Evolutionary conservation across 1,140 invertebrate species (phyloP), one percentile per base, ranked within the genome.

Genomic region (Spodoptera litura): DNA sequence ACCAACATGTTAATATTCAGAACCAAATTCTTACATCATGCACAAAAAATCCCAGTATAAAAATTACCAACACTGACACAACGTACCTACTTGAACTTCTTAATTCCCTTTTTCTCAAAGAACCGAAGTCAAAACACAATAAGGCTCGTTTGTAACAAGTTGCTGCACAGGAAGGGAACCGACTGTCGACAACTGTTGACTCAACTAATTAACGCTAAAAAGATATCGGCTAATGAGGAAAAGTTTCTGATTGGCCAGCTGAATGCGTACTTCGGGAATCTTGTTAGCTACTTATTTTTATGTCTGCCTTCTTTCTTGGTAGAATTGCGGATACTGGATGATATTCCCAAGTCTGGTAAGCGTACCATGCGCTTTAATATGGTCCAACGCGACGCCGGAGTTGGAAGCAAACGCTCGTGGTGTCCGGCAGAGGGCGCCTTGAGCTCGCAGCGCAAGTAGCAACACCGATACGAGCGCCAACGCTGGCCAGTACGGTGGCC

Each of bases 181-280:
- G 15, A 44, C 38, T 44, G 44, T 4, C 35, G 52, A 31, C 25
- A 25, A 44, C 51, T 61, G 56, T 74, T 49, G 56, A 74, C 55
- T 74, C 25, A 8, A 31, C 56, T 74, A 74, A 74, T 74, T 74
- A 74, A 74, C 56, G 72, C 44, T 74, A 15, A 49, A 61, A 74
- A 74, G 15, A 74, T 44, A 61, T 15, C 61, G 38, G 20, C 44
- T 66, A 66, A 74, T 51, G 56, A 51, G 49, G 8, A 31, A 52
- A 58, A 61, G 10, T 61, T 74, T 74, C 20, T 49, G 56, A 61
- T 74, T 59, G 44, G 72, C 56, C 61, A 58, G 38, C 38, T 15
- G 15, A 15, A 10, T n/a, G 44, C 25, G 44, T 66, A 66, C 27
- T 38, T 38, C 3, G 20, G 12, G 15, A 20, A 9, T 56, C 15